Evolutionary conservation across 1,140 invertebrate genomes (phyloP).

Genomic region (Sycophaga agraensis): DNA sequence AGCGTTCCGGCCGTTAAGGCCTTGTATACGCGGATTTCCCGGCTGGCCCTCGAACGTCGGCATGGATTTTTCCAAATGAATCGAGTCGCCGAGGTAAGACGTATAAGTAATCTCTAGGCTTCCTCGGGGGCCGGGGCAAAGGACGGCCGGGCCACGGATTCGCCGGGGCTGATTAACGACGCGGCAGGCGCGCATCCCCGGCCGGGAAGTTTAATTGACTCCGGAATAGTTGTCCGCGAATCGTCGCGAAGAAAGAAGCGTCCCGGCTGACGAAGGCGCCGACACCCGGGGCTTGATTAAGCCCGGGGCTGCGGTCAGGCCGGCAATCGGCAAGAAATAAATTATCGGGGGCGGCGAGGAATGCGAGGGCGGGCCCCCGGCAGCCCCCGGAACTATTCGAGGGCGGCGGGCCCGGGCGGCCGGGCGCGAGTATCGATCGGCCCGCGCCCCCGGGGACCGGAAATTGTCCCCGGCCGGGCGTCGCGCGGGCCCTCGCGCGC

Average conservation of each 20-base stretch:
- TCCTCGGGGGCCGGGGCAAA: too few species aligned
- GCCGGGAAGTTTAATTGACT: slow-evolving; percentile 55
- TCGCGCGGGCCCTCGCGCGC: too few species aligned
- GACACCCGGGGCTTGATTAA: too few species aligned
- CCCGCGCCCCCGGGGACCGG: too few species aligned
- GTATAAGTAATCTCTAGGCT: too few species aligned
- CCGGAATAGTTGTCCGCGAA: slow-evolving; percentile 48
- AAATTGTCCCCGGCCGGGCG: too few species aligned
- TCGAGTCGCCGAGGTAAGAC: too few species aligned
- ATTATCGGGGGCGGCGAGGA: slow-evolving; percentile 39
- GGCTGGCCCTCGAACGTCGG: too few species aligned
- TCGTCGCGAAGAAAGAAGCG: neutral
- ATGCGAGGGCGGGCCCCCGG: slow-evolving; percentile 37
- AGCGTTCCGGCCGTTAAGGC: too few species aligned
- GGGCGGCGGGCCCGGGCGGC: neutral
- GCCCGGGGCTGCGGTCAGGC: slow-evolving; percentile 39
- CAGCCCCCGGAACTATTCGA: slow-evolving; percentile 16
- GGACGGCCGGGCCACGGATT: neutral
- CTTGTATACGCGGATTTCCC: too few species aligned
- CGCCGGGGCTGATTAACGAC: slow-evolving; percentile 40
- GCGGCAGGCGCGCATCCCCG: neutral
- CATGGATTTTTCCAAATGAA: too few species aligned
- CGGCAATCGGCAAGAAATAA: slow-evolving; percentile 51
- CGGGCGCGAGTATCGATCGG: slow-evolving; percentile 23
- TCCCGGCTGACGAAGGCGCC: too few species aligned